These are phyloP conservation scores for Metopolophium dirhodum DNA, from an alignment of 1,140 invertebrate genomes.

Conservation along the genomic window DNA sequence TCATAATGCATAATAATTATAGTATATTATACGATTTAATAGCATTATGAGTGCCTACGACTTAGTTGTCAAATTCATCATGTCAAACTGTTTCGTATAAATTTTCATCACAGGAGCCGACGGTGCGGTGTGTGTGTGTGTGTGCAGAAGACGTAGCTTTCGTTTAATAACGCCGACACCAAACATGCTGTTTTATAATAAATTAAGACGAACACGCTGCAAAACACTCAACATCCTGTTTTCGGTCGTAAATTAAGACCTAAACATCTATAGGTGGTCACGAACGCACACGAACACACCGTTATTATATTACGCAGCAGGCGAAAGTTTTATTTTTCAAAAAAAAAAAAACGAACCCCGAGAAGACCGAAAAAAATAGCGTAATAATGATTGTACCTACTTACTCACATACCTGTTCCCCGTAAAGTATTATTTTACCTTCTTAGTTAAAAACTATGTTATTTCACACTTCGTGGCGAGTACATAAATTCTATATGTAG, in stretches of 20 bases:
- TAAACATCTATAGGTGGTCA: not conserved
- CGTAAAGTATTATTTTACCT: not conserved
- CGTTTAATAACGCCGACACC: not conserved
- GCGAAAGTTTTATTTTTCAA: not conserved
- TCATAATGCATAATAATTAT: not conserved
- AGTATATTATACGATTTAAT: not conserved
- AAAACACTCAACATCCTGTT: conserved; percentile 5
- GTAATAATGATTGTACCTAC: not conserved
- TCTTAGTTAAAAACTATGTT: not conserved
- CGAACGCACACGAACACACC: not conserved
- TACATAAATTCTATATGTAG: not conserved
- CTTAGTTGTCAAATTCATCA: not conserved
- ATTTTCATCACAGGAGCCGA: not conserved
- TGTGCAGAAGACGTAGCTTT: not conserved
- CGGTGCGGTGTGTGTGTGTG: not conserved
- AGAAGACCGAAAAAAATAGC: not conserved
- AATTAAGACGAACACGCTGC: not conserved
- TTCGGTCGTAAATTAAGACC: not conserved
- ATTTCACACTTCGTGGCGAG: not conserved
- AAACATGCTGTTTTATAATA: not conserved
- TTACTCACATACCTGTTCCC: not conserved
- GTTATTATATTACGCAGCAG: not conserved
- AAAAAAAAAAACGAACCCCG: not conserved
- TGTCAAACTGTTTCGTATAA: not conserved
- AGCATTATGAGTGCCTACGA: not conserved